Base-by-base conservation (phyloP, 2,888 invertebrate genomes). In the Lochmaea capreae region DNA sequence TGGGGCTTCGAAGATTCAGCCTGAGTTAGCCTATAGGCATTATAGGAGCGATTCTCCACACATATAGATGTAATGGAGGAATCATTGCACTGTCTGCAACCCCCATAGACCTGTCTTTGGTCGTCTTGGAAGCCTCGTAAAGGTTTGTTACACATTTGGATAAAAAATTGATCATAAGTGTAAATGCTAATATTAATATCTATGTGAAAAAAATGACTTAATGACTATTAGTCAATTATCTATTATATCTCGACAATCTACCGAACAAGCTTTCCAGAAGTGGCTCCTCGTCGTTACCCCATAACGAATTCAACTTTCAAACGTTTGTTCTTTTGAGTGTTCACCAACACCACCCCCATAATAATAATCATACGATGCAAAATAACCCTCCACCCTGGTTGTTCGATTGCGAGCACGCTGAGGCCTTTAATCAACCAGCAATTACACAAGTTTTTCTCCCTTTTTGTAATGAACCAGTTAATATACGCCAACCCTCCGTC, bases 341-440 rank as follows among this genome's bases (percentile, higher is more conserved):
- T 71, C 58, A 71, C 68, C 65, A 69, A 71, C 66, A 72, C 72
- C 71, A 76, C 78, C 75, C 69, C 76, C 68, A 58, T 72, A 76
- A 78, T 78, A 81, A 82, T 83, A 81, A 82, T 83, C 81, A 80
- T 80, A 76, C 81, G 80, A 77, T 76, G 77, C 73, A 79, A 77
- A 79, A 78, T 77, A 79, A 74, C 62, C 62, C 62, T 63, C 62
- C 43, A 42, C 43, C 18, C 16, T 39, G 62, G 57, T 67, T 81
- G 79, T 80, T 81, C 82, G 76, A 80, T 81, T 79, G 80, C 77
- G 77, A 79, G 80, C 83, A 83, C 79, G 76, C 82, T 82, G 84
- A 81, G 84, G 84, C 84, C 87, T 87, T 85, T 86, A 87, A 87
- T 87, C 86, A 87, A 86, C 84, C 85, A 83, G 85, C 86, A 87